phyloP scores from a whole-genome alignment of 2,113 vertebrate species.

The Labrus mixtus region DNA sequence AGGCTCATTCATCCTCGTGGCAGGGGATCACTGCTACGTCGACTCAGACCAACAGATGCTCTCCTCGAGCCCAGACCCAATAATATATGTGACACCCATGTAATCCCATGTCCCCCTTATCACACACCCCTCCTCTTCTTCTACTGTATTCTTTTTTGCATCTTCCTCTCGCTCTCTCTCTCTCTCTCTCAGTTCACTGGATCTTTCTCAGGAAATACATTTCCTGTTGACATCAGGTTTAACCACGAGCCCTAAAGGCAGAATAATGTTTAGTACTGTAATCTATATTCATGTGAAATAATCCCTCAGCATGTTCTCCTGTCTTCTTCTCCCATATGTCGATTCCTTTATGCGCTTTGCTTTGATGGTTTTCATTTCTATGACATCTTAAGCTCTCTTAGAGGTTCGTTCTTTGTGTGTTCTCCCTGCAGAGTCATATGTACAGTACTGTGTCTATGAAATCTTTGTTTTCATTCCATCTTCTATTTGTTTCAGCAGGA shows the following conservation, averaged over 20 bases:
- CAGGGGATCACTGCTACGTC: conserved; percentile 46
- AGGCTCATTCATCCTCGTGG: conserved; percentile 69
- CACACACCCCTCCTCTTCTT: conserved; percentile 16
- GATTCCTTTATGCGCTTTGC: neutral
- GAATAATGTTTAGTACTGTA: conserved; percentile 7
- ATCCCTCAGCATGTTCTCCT: conserved; percentile 9
- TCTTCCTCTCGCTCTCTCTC: too few relatives aligned
- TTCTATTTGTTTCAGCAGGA: neutral
- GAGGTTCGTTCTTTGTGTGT: neutral
- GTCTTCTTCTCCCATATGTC: neutral
- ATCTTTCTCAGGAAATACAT: conserved; percentile 52
- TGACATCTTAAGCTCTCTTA: neutral
- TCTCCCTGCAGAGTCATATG: neutral
- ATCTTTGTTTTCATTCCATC: neutral
- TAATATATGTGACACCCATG: conserved; percentile 69
- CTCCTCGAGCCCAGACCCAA: conserved; percentile 55
- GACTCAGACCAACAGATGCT: conserved; percentile 21
- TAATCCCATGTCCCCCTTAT: conserved; percentile 55
- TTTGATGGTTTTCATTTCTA: neutral
- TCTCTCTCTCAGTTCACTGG: conserved; percentile 40
- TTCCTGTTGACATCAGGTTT: conserved; percentile 61
- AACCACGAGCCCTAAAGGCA: conserved; percentile 34
- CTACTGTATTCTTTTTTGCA: conserved; percentile 25
- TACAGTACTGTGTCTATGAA: neutral
- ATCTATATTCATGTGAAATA: conserved; percentile 30